Percentiles rank a stretch among this genome's conserved stretches.
Evolutionary conservation across 2,888 invertebrate species (phyloP).

Genomic region (Corbicula japonica): DNA sequence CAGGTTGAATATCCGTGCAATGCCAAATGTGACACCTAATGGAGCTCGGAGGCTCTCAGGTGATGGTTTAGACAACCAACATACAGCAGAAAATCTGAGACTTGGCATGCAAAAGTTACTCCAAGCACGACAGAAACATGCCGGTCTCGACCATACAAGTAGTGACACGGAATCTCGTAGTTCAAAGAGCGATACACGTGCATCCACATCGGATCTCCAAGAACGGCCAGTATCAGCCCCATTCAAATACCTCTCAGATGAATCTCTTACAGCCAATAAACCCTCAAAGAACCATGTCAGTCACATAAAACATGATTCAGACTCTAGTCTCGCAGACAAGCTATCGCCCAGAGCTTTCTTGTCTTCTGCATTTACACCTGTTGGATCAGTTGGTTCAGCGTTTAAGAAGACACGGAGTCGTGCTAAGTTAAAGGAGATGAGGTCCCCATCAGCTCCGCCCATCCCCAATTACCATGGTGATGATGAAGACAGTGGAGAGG

Average conservation of each 20-base stretch:
- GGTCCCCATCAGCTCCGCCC: constrained; percentile 82
- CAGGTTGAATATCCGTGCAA: constrained; percentile 90
- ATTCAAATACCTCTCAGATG: constrained; percentile 64
- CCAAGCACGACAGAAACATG: constrained; percentile 73
- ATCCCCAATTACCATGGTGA: constrained; percentile 75
- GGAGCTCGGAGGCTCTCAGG: constrained; percentile 40
- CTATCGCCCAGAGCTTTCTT: constrained; percentile 80
- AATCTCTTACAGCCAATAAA: constrained; percentile 69
- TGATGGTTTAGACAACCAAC: constrained; percentile 80
- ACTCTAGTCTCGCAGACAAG: constrained; percentile 71
- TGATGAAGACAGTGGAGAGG: constrained; percentile 74
- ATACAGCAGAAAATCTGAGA: constrained; percentile 83
- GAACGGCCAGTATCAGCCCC: constrained; percentile 79
- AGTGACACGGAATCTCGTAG: constrained; percentile 80
- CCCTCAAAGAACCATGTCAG: constrained; percentile 39
- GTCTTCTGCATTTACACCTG: constrained; percentile 70
- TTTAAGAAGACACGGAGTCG: constrained; percentile 60
- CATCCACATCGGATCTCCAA: constrained; percentile 48
- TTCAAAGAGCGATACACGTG: constrained; percentile 57
- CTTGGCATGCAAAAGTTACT: constrained; percentile 84
- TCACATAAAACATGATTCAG: constrained; percentile 52
- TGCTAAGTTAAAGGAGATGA: constrained; percentile 55
- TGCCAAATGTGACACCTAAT: constrained; percentile 88
- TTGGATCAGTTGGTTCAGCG: constrained; percentile 61
- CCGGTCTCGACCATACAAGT: constrained; percentile 67